phyloP scores from a whole-genome alignment of 2,888 invertebrate species.

The Rhaphigaster nebulosa region DNA sequence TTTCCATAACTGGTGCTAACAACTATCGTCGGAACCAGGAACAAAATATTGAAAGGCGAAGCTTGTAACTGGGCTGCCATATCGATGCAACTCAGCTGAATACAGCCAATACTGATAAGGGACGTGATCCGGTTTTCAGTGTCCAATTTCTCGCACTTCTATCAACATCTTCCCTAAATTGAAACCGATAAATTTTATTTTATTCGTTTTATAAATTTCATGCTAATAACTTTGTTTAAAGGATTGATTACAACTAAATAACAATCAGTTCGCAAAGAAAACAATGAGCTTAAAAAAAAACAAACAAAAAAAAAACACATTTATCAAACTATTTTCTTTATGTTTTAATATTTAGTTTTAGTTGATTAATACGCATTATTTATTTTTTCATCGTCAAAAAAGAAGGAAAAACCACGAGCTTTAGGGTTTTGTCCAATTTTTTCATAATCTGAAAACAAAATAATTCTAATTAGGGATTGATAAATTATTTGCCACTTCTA shows the following conservation, averaged over 20 bases:
- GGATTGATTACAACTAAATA: not conserved
- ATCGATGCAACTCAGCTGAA: not conserved
- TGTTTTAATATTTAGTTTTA: no score
- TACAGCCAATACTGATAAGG: constrained; percentile 4
- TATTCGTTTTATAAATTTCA: not conserved
- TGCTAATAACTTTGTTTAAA: not conserved
- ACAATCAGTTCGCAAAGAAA: not conserved
- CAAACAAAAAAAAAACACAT: not conserved
- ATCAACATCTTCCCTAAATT: constrained; percentile 18
- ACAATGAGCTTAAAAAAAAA: not conserved
- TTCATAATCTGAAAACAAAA: no score
- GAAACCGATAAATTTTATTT: constrained; percentile 7
- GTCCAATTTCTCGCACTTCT: not conserved
- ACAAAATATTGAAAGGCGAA: not conserved
- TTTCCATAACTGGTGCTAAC: not conserved
- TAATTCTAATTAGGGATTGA: no score
- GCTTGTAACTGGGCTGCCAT: not conserved
- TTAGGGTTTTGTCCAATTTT: no score
- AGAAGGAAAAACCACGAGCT: no score
- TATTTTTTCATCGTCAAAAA: no score
- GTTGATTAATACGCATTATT: no score
- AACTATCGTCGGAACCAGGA: not conserved
- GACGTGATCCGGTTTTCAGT: constrained; percentile 1
- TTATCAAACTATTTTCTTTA: no score
- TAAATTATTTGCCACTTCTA: no score